These are phyloP conservation scores for Eurytoma adleriae DNA, from an alignment of 2,888 invertebrate genomes.

Conservation along the genomic window DNA sequence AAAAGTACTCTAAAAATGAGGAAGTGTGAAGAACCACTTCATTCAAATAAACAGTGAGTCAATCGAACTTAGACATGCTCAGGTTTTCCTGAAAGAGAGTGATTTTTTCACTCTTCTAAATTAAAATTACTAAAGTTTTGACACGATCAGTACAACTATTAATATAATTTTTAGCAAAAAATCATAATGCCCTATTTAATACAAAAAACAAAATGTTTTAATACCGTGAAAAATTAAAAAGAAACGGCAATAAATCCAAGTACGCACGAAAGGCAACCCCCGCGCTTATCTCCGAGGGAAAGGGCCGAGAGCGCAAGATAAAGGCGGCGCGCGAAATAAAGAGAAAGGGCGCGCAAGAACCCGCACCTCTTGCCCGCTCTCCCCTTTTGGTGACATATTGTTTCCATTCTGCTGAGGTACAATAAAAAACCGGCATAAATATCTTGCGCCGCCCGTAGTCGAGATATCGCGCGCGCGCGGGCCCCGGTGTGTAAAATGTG, in stretches of 20 bases:
- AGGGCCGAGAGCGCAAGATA: slow-evolving; percentile 59
- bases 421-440: slow-evolving; percentile 75
- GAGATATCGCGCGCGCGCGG: slow-evolving; percentile 38
- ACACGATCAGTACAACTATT: no score
- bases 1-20: no score
- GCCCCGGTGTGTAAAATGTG: slow-evolving; percentile 37
- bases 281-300: neutral
- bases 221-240: neutral
- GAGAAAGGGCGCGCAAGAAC: slow-evolving; percentile 65
- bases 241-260: neutral
- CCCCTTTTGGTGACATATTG: slow-evolving; percentile 73
- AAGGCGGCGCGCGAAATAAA: slow-evolving; percentile 22
- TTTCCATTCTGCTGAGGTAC: slow-evolving; percentile 73
- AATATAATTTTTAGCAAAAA: no score
- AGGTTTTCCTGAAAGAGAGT: no score
- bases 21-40: no score
- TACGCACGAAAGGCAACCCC: neutral
- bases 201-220: neutral
- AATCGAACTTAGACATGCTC: no score
- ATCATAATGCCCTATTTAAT: no score
- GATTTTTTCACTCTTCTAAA: no score
- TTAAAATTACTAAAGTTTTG: no score
- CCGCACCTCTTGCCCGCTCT: slow-evolving; percentile 57
- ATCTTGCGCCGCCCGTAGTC: slow-evolving; percentile 61
- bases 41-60: no score